A percentile compares a stretch with the other conserved stretches of the same genome.
These are phyloP conservation scores for Poeciliopsis infans DNA, from an alignment of 2,797 vertebrate genomes.

Conservation along the genomic window DNA sequence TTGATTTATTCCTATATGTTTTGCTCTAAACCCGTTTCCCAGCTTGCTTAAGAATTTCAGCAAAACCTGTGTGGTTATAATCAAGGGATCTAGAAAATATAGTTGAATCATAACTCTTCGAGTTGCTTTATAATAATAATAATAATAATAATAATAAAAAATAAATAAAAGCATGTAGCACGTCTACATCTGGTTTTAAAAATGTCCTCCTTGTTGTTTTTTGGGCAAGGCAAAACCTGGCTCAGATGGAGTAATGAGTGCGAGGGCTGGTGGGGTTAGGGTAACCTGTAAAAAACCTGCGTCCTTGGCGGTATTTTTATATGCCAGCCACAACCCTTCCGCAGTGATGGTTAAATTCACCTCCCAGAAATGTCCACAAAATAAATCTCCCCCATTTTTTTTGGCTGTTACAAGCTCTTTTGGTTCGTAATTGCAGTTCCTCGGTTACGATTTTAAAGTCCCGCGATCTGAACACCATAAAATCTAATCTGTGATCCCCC, in stretches of 20 bases:
- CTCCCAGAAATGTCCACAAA: slow-evolving; percentile 48
- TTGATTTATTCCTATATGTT: slow-evolving; percentile 73
- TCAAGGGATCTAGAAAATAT: slow-evolving; percentile 74
- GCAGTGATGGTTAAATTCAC: slow-evolving; percentile 62
- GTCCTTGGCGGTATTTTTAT: slow-evolving; percentile 53
- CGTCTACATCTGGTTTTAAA: slow-evolving; percentile 43
- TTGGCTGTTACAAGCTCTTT: slow-evolving; percentile 16
- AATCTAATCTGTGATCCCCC: not conserved
- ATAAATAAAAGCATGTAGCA: slow-evolving; percentile 38
- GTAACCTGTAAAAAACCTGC: slow-evolving; percentile 66
- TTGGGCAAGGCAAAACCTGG: slow-evolving; percentile 64
- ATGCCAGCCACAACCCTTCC: slow-evolving; percentile 54
- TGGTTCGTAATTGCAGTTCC: slow-evolving; percentile 33
- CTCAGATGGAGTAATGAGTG: slow-evolving; percentile 69
- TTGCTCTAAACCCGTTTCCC: slow-evolving; percentile 68
- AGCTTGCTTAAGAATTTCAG: slow-evolving; percentile 74
- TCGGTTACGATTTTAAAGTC: not conserved
- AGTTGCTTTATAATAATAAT: slow-evolving; percentile 58
- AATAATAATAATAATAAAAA: not conserved
- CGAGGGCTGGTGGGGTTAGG: slow-evolving; percentile 65
- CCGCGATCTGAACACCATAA: not conserved
- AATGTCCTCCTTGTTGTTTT: slow-evolving; percentile 55
- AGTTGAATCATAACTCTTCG: slow-evolving; percentile 69
- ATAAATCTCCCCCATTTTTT: slow-evolving; percentile 12
- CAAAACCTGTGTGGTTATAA: slow-evolving; percentile 71